These are phyloP conservation scores for Drosophila nebulosa DNA, from an alignment of 1,140 invertebrate genomes.

Conservation along the genomic window DNA sequence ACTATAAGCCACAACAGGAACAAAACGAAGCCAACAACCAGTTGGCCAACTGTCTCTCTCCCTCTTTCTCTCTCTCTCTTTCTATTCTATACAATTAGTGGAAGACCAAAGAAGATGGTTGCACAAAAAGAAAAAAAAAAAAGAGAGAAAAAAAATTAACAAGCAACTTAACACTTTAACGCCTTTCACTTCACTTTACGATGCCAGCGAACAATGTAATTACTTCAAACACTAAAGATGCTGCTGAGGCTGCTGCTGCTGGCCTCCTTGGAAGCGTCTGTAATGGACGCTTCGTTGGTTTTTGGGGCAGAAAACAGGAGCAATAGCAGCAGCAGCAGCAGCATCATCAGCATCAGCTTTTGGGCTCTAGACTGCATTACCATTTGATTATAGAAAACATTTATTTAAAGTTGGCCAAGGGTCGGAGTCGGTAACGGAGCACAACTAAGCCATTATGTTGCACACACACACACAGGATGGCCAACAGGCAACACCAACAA, in stretches of 20 bases:
- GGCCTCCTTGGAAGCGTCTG: slow-evolving; percentile 14
- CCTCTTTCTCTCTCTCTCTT: slow-evolving; percentile 16
- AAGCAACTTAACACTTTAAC: slow-evolving; percentile 80
- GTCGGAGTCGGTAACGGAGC: slow-evolving; percentile 3
- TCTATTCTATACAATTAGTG: background rate
- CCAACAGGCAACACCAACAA: slow-evolving; percentile 44
- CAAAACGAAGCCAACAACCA: slow-evolving; percentile 30
- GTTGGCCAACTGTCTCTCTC: too few species aligned
- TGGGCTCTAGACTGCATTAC: slow-evolving; percentile 62
- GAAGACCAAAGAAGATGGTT: slow-evolving; percentile 17
- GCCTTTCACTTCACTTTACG: slow-evolving; percentile 75
- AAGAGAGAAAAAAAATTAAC: slow-evolving; percentile 68
- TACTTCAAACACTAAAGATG: slow-evolving; percentile 71
- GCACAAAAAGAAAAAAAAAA: slow-evolving; percentile 17
- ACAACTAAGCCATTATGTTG: slow-evolving; percentile 46
- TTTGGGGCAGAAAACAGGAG: slow-evolving; percentile 20
- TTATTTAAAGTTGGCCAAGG: slow-evolving; percentile 55
- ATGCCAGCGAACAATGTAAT: slow-evolving; percentile 75
- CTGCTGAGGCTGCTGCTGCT: slow-evolving; percentile 17
- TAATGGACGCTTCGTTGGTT: slow-evolving; percentile 54
- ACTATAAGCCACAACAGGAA: slow-evolving; percentile 73
- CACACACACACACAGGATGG: slow-evolving; percentile 24
- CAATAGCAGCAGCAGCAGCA: slow-evolving; percentile 4
- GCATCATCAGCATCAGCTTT: slow-evolving; percentile 9
- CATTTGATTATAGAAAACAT: slow-evolving; percentile 80